Evolutionary conservation across 2,888 invertebrate genomes (phyloP), one percentile per base, ranked within the genome.

Genomic region (Hedya salicella): DNA sequence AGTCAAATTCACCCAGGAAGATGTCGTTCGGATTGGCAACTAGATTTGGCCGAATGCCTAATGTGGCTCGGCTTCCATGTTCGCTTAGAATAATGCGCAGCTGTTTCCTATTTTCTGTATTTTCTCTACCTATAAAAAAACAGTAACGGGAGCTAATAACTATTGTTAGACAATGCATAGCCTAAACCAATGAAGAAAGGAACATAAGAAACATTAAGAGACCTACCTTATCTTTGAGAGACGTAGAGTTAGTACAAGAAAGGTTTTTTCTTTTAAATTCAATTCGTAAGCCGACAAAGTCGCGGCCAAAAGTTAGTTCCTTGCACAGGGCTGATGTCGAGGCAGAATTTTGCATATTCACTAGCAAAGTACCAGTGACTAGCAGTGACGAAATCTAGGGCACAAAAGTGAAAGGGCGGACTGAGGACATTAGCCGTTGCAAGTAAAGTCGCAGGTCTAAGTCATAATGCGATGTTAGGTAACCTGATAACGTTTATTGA

Each of bases 331-430:
- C 70, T 73, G 70, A 53, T 64, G 59, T 65, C 39, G 46, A 67
- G 59, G 57, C 61, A 68, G 53, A 67, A 60, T 54, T 60, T 67
- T 44, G 48, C 19, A 68, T 61, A 19, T 49, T 53, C 44, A 61
- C 56, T 67, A 36, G 72, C 69, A 72, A 71, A 74, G 70, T 75
- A 76, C 25, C 73, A 78, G 75, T 72, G 79, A 74, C 74, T 72
- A 72, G 69, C 68, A 80, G 82, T 88, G 87, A 81, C 82, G 76
- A 82, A 87, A 88, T 84, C 80, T 87, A 80, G 86, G 83, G 70
- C 86, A 82, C 75, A 71, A 73, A 79, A 86, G 87, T 87, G 88
- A 88, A 88, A 88, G 88, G 88, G 83, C 79, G 71, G 68, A 46
- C 71, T 70, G 71, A 77, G 79, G 76, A 81, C 77, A 75, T 76